These are phyloP conservation scores for Andrena bicolor DNA, from an alignment of 2,888 invertebrate genomes.

Conservation along the genomic window DNA sequence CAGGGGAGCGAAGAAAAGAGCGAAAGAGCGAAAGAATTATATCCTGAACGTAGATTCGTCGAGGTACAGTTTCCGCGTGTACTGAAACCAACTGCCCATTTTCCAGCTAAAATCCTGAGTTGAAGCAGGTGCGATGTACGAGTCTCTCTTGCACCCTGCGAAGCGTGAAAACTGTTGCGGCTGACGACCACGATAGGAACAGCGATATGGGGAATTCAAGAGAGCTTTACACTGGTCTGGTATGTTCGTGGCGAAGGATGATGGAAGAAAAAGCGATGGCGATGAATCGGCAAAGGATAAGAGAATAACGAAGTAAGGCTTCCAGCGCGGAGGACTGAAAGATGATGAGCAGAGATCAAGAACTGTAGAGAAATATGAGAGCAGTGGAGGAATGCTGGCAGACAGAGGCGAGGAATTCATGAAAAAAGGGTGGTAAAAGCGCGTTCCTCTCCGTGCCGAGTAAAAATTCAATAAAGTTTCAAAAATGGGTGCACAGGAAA, in stretches of 20 bases:
- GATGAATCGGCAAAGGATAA: slow-evolving; percentile 49
- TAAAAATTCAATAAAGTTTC: too few species aligned
- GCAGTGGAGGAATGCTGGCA: not conserved
- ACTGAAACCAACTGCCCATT: not conserved
- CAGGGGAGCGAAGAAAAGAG: not conserved
- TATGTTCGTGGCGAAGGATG: slow-evolving; percentile 30
- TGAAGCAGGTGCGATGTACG: slow-evolving; percentile 17
- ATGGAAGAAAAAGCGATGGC: slow-evolving; percentile 13
- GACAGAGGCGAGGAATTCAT: not conserved
- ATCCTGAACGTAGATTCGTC: not conserved
- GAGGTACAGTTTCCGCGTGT: not conserved
- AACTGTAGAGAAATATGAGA: slow-evolving; percentile 44
- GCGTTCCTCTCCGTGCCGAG: not conserved
- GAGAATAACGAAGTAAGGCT: slow-evolving; percentile 48
- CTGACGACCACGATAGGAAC: slow-evolving; percentile 42
- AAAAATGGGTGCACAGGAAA: not conserved
- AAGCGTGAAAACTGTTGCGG: slow-evolving; percentile 40
- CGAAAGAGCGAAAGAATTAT: not conserved
- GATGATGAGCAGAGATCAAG: slow-evolving; percentile 48
- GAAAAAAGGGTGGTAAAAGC: not conserved
- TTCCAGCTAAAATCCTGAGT: not conserved
- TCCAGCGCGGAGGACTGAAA: slow-evolving; percentile 19
- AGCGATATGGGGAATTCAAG: slow-evolving; percentile 50
- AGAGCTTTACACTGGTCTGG: slow-evolving; percentile 56
- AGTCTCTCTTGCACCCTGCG: not conserved